Conservation (phyloP, 2,888 invertebrate species). For the Acanthosepion lycidas region DNA sequence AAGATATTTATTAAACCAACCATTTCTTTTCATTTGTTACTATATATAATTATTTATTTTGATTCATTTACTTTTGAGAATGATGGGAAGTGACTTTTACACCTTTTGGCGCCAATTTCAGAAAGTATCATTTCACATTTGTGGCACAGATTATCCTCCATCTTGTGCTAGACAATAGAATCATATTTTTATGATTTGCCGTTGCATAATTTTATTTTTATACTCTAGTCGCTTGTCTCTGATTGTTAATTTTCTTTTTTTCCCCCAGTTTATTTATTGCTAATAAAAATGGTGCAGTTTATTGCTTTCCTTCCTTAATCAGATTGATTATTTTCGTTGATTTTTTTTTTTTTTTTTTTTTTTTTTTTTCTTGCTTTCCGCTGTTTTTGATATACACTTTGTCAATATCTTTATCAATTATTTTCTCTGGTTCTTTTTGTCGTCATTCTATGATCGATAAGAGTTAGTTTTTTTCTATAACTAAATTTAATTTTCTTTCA, state of each 20-base stretch:
- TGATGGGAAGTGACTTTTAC: background rate
- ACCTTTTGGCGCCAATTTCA: background rate
- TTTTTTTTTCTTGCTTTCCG: background rate
- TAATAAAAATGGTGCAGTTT: background rate
- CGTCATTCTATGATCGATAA: background rate
- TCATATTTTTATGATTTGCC: background rate
- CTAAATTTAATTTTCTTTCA: background rate
- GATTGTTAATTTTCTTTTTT: background rate
- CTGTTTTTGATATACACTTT: background rate
- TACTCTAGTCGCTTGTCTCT: background rate
- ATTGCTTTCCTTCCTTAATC: background rate
- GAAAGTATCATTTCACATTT: background rate
- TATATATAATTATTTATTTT: background rate
- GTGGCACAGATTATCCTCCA: background rate
- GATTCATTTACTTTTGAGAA: background rate
- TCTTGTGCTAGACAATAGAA: background rate
- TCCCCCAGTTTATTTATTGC: background rate
- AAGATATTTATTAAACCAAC: too few relatives aligned
- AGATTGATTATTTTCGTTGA: background rate
- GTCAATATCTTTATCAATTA: background rate
- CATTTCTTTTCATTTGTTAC: too few relatives aligned
- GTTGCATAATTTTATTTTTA: background rate
- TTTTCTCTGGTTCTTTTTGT: background rate
- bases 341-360: fast-evolving
- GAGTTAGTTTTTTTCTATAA: background rate